Evolutionary conservation across 2,888 invertebrate genomes (phyloP).

Genomic region (Cryptocephalus primarius): DNA sequence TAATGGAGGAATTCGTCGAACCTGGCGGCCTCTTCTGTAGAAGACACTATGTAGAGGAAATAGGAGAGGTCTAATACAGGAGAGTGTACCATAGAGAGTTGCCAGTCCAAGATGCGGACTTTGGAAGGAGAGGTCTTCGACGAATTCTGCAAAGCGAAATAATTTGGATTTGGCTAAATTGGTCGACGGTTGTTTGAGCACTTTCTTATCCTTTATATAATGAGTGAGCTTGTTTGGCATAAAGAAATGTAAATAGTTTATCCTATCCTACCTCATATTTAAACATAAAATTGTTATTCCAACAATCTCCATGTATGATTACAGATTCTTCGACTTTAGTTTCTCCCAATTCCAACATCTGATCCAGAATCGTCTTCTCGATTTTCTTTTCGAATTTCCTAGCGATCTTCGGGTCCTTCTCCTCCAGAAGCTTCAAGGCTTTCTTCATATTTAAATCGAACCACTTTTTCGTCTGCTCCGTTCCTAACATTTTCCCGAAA

Average conservation of each 20-base stretch:
- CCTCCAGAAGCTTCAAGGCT: too few relatives aligned
- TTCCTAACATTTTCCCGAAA: background rate
- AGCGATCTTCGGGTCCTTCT: too few relatives aligned
- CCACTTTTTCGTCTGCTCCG: too few relatives aligned
- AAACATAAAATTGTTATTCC: background rate
- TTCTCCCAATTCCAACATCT: too few relatives aligned
- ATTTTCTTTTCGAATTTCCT: background rate
- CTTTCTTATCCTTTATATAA: too few relatives aligned
- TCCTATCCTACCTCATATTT: too few relatives aligned
- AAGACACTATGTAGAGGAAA: conserved; percentile 2
- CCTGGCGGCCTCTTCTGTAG: background rate
- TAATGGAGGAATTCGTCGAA: conserved; percentile 1
- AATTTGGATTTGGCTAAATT: too few relatives aligned
- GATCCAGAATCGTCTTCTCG: conserved; percentile 1
- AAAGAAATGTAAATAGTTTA: too few relatives aligned
- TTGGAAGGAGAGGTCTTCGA: background rate
- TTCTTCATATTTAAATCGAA: background rate
- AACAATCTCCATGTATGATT: background rate
- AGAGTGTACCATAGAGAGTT: conserved; percentile 1
- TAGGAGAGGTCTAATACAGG: conserved; percentile 4
- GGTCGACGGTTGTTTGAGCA: too few relatives aligned
- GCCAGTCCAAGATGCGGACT: conserved; percentile 4
- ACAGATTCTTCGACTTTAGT: too few relatives aligned
- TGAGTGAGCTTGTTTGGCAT: too few relatives aligned
- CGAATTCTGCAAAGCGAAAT: too few relatives aligned